Evolutionary conservation across 2,113 vertebrate genomes (phyloP), one percentile per base, ranked within the genome.

Genomic region (Tringa solitaria): DNA sequence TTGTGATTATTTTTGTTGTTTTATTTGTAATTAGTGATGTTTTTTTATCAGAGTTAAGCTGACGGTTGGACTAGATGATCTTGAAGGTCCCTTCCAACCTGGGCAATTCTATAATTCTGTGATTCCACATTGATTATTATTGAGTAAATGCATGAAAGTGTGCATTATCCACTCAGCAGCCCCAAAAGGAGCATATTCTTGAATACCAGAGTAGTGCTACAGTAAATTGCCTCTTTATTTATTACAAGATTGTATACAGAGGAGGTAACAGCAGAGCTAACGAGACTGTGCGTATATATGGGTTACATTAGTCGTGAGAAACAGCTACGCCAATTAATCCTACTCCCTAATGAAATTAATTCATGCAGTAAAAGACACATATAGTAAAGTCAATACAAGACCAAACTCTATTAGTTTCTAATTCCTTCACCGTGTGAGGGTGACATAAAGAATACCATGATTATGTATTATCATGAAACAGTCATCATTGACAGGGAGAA

Each of bases 201-300:
- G 56, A 82, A 64, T 72, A 91, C 56, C 37, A 75, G 65, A 84
- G 70, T 20, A 75, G 48, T 14, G 7, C 53, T 69, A 35, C 48
- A 70, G 48, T 89, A 87, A 96, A 87, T 84, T 60, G 35, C 33
- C 35, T 95, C 59, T 94, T 92, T 95, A 76, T 96, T 92, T 90
- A 61, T 85, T 72, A 39, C 39, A 78, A 68, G 35, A 82, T 63
- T 69, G 45, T 14, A 32, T 59, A 39, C 41, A 65, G 77, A 84
- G 61, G 37, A 84, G 80, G 79, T 91, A 91, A 83, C 14, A 63
- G 48, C 35, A 76, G 81, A 82, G 45, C 20, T 87, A 89, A 87
- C 0, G 8, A 94, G 57, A 61, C 48, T 53, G 23, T 84, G 57
- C 33, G 23, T 87, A 41, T 87, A 45, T 70, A 60, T 54, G 17